Conservation (phyloP, 2,888 invertebrate species). For the Mamestra brassicae region DNA sequence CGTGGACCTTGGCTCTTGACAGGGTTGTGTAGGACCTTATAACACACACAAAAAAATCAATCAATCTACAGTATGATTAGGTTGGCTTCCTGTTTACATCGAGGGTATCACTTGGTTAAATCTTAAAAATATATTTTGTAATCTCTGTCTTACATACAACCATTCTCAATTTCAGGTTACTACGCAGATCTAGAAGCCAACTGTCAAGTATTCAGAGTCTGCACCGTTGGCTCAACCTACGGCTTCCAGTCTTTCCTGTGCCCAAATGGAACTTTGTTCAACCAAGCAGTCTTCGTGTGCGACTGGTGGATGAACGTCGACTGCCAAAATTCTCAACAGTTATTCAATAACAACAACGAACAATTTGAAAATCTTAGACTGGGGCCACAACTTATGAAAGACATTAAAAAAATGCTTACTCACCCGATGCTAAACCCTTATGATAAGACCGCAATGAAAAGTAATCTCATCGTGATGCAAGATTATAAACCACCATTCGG, state of each 20-base stretch:
- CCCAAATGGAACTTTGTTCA: constrained; percentile 93
- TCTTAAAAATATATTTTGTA: not conserved
- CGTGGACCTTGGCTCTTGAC: not conserved
- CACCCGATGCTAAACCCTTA: constrained; percentile 87
- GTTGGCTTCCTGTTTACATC: too few relatives aligned
- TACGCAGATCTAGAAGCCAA: constrained; percentile 92
- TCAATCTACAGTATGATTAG: too few relatives aligned
- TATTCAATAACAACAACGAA: constrained; percentile 83
- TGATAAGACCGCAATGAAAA: constrained; percentile 78
- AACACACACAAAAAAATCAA: not conserved
- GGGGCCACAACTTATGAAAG: constrained; percentile 90
- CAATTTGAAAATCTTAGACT: constrained; percentile 86
- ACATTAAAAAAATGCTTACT: constrained; percentile 91
- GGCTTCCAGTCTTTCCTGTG: constrained; percentile 92
- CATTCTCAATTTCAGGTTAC: constrained; percentile 87
- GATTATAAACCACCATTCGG: constrained; percentile 85
- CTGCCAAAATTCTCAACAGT: constrained; percentile 86
- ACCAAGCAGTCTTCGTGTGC: constrained; percentile 92
- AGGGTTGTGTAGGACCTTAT: too few relatives aligned
- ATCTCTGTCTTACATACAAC: not conserved
- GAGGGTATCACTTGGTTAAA: too few relatives aligned
- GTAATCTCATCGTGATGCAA: constrained; percentile 84
- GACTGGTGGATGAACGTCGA: constrained; percentile 94
- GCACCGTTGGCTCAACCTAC: constrained; percentile 90
- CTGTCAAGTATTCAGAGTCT: constrained; percentile 93